Percentiles rank a stretch among this genome's conserved stretches.
Conservation (phyloP, 2,797 vertebrate genomes). For the Xiphorhynchus erythropygius region DNA sequence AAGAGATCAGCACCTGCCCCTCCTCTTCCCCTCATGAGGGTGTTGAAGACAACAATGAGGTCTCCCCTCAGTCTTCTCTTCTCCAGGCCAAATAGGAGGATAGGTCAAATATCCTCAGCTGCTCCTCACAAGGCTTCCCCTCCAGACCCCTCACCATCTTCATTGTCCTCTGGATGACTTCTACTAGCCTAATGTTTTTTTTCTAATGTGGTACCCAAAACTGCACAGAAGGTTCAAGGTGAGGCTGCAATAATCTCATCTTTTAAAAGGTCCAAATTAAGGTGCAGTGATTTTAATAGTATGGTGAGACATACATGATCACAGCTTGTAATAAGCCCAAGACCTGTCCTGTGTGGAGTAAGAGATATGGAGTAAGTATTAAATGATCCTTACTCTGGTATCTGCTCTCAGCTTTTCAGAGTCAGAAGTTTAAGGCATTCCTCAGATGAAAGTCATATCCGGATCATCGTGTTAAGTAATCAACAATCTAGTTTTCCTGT, state of each 20-base stretch:
- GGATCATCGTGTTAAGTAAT: not conserved
- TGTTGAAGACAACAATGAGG: not conserved
- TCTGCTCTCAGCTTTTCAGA: not conserved
- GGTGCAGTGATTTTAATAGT: not conserved
- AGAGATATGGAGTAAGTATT: not conserved
- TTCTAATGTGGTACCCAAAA: not conserved
- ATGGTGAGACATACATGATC: not conserved
- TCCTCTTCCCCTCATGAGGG: not conserved
- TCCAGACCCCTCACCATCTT: not conserved
- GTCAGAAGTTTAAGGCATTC: conserved; percentile 35
- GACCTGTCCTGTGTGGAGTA: not conserved
- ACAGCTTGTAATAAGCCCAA: not conserved
- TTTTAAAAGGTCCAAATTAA: not conserved
- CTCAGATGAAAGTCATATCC: not conserved
- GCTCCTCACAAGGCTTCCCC: not conserved
- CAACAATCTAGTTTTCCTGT: not conserved
- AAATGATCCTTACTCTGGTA: not conserved
- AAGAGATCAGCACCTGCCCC: not conserved
- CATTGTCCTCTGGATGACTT: not conserved
- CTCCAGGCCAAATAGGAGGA: not conserved
- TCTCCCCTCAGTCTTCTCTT: not conserved
- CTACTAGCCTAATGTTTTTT: not conserved
- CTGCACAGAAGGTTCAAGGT: not conserved
- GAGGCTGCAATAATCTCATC: not conserved
- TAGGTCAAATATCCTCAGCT: not conserved